Evolutionary conservation across 2,888 invertebrate species (phyloP).

Genomic region (Notodonta dromedarius): DNA sequence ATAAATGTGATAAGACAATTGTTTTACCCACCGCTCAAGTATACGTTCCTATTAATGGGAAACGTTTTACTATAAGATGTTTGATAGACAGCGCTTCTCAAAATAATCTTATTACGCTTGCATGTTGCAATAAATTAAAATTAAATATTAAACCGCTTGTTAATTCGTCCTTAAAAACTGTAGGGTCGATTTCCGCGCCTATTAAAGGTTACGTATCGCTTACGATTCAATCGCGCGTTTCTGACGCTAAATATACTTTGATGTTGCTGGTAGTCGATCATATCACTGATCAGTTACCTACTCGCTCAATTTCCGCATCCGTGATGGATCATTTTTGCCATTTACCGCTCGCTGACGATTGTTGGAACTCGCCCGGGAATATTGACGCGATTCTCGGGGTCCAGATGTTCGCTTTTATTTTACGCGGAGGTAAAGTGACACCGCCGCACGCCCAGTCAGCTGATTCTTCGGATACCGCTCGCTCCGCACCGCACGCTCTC

Average conservation of each 20-base stretch:
- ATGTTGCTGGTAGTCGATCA: constrained; percentile 5
- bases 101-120: too few relatives aligned
- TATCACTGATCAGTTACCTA: constrained; percentile 7
- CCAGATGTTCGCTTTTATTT: constrained; percentile 1
- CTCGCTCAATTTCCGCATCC: not conserved
- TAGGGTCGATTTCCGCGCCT: constrained; percentile 7
- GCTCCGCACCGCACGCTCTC: not conserved
- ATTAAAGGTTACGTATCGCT: constrained; percentile 7
- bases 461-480: not conserved
- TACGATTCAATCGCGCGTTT: constrained; percentile 5
- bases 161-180: constrained; percentile 3
- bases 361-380: constrained; percentile 7
- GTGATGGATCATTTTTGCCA: not conserved
- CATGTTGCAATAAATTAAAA: not conserved
- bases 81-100: not conserved
- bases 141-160: constrained; percentile 7
- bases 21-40: not conserved
- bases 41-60: not conserved
- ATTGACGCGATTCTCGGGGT: constrained; percentile 5
- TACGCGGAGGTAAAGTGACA: not conserved
- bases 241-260: constrained; percentile 3
- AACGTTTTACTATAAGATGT: not conserved
- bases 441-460: not conserved
- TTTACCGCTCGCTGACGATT: constrained; percentile 7
- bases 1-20: too few relatives aligned